Percentiles rank a stretch among this genome's conserved stretches.
These are phyloP conservation scores for Drosophila rhopaloa DNA, from an alignment of 1,140 invertebrate genomes.

Conservation along the genomic window DNA sequence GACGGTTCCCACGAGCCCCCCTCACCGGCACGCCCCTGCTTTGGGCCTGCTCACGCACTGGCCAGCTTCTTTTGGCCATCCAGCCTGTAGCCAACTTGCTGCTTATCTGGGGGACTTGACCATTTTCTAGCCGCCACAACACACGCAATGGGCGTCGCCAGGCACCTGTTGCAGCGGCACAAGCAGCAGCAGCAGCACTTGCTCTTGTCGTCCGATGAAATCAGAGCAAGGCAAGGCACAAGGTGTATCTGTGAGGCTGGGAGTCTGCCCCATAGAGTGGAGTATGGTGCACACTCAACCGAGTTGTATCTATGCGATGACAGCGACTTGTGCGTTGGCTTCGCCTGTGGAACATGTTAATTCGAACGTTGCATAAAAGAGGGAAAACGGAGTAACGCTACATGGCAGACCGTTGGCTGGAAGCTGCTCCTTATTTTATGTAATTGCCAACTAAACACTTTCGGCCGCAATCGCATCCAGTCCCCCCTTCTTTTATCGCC, in stretches of 20 bases:
- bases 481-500: slow-evolving; percentile 14
- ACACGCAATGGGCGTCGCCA: slow-evolving; percentile 77
- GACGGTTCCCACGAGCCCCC: not conserved
- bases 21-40: slow-evolving; percentile 23
- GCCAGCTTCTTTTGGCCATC: slow-evolving; percentile 20
- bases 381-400: slow-evolving; percentile 61
- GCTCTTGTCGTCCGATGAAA: slow-evolving; percentile 66
- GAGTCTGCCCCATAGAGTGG: slow-evolving; percentile 6
- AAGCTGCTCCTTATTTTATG: slow-evolving; percentile 79
- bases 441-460: slow-evolving; percentile 80
- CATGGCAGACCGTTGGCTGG: slow-evolving; percentile 63
- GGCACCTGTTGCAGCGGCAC: slow-evolving; percentile 64
- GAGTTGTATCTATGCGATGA: slow-evolving; percentile 51
- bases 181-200: slow-evolving; percentile 3
- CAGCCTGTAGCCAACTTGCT: slow-evolving; percentile 22
- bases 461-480: slow-evolving; percentile 51
- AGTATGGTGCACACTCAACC: not conserved
- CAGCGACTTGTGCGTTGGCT: slow-evolving; percentile 73
- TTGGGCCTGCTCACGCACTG: slow-evolving; percentile 47
- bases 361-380: slow-evolving; percentile 76
- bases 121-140: slow-evolving; percentile 55
- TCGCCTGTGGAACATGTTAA: slow-evolving; percentile 74
- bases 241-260: slow-evolving; percentile 2
- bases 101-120: slow-evolving; percentile 66
- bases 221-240: slow-evolving; percentile 70